Percentiles rank a stretch among this genome's conserved stretches.
phyloP scores from a whole-genome alignment of 1,140 invertebrate species.

The Zaprionus ghesquierei region DNA sequence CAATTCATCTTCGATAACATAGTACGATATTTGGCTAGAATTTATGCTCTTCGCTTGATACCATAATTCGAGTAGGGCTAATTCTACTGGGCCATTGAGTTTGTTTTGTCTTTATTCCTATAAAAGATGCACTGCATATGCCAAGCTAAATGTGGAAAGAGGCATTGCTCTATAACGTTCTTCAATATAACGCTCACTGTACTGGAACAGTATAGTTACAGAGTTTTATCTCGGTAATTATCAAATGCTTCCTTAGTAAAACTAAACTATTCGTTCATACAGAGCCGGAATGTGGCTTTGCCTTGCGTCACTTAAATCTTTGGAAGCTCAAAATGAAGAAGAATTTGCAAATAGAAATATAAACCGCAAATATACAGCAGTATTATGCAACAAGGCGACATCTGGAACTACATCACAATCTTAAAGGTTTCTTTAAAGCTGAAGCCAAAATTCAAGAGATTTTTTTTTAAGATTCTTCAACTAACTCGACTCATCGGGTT shows the following conservation, averaged over 20 bases:
- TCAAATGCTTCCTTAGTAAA: slow-evolving; percentile 20
- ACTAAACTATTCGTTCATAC: background rate
- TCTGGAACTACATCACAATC: slow-evolving; percentile 5
- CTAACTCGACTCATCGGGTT: background rate
- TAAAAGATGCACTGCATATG: too few species aligned
- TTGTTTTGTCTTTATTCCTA: too few species aligned
- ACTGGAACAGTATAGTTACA: slow-evolving; percentile 89
- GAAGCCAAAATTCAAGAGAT: background rate
- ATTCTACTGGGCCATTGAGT: too few species aligned
- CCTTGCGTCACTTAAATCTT: slow-evolving; percentile 67
- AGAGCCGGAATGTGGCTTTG: slow-evolving; percentile 43
- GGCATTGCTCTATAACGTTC: slow-evolving; percentile 94
- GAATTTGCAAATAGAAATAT: slow-evolving; percentile 92
- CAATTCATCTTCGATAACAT: slow-evolving; percentile 94
- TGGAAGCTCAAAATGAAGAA: slow-evolving; percentile 86
- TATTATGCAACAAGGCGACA: slow-evolving; percentile 85
- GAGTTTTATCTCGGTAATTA: slow-evolving; percentile 87
- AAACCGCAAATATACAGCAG: slow-evolving; percentile 91
- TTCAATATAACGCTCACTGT: slow-evolving; percentile 92
- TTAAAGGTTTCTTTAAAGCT: background rate
- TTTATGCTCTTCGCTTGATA: too few species aligned
- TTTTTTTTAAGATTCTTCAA: background rate
- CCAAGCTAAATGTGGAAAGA: slow-evolving; percentile 91
- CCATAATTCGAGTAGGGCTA: too few species aligned
- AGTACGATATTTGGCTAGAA: slow-evolving; percentile 82